phyloP scores from a whole-genome alignment of 2,113 vertebrate genomes.

The Rhinogobius similis region DNA sequence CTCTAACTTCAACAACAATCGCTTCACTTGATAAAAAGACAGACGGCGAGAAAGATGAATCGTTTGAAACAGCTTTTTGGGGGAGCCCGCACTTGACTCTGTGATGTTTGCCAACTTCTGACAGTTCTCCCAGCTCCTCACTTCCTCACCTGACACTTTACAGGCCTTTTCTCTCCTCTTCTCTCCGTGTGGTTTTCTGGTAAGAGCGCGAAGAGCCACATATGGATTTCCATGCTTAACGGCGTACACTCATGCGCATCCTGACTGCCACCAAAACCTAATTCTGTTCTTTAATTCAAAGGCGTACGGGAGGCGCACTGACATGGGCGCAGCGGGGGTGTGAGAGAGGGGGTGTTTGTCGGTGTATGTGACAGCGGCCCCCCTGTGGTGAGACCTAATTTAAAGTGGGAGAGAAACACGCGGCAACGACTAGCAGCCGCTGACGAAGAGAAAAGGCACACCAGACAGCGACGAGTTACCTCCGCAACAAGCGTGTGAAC shows the following conservation, averaged over 20 bases:
- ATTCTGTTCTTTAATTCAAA: conserved; percentile 70
- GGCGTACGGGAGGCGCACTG: conserved; percentile 60
- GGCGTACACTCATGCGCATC: conserved; percentile 23
- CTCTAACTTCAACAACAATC: background rate
- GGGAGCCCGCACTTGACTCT: conserved; percentile 36
- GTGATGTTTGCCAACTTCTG: conserved; percentile 60
- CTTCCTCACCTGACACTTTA: conserved; percentile 64
- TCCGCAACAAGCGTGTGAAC: conserved; percentile 27
- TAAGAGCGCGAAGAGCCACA: background rate
- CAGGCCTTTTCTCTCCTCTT: conserved; percentile 39
- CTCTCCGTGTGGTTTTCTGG: conserved; percentile 17
- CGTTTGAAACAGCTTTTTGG: conserved; percentile 46
- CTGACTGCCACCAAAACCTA: conserved; percentile 54
- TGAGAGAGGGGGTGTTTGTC: conserved; percentile 20
- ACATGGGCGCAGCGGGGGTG: conserved; percentile 58
- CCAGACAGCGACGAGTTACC: conserved; percentile 42
- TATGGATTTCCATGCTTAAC: conserved; percentile 21
- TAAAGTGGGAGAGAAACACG: conserved; percentile 70
- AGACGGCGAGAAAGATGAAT: conserved; percentile 47
- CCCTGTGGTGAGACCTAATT: conserved; percentile 75
- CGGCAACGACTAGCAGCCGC: conserved; percentile 58
- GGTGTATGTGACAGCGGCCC: conserved; percentile 61
- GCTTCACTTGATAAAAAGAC: conserved; percentile 3
- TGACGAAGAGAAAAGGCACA: conserved; percentile 56
- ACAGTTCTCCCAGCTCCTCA: conserved; percentile 61